phyloP scores from a whole-genome alignment of 1,140 invertebrate species.

The Drosophila pseudoananassae region DNA sequence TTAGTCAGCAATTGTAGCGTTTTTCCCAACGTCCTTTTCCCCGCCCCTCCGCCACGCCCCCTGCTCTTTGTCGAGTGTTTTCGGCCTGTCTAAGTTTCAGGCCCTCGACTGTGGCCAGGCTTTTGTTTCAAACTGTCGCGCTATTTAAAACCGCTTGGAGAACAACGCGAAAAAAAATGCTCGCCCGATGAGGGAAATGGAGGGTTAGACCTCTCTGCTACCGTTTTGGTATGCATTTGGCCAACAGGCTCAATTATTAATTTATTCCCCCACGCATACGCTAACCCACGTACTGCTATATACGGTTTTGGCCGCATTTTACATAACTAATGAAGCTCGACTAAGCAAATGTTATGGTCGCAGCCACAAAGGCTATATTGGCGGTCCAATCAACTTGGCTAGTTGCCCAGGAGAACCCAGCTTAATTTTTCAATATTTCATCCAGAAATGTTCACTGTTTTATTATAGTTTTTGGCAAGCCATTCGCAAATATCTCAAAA shows the following conservation, averaged over 20 bases:
- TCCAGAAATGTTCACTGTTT: background rate
- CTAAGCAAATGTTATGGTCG: slow-evolving; percentile 34
- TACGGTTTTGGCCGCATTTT: slow-evolving; percentile 16
- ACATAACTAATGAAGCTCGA: slow-evolving; percentile 48
- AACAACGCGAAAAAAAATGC: background rate
- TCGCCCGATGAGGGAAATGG: background rate
- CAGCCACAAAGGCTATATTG: slow-evolving; percentile 18
- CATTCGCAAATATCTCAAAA: background rate
- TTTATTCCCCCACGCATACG: slow-evolving; percentile 45
- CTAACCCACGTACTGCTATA: background rate
- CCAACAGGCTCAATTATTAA: slow-evolving; percentile 64
- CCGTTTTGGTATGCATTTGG: slow-evolving; percentile 11
- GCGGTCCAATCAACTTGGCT: slow-evolving; percentile 28
- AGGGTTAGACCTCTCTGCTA: slow-evolving; percentile 1
- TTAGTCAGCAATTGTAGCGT: slow-evolving; percentile 79
- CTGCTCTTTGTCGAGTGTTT: slow-evolving; percentile 61
- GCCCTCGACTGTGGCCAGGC: slow-evolving; percentile 53
- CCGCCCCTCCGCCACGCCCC: slow-evolving; percentile 8
- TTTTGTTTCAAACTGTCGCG: slow-evolving; percentile 62
- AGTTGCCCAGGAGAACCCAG: slow-evolving; percentile 5
- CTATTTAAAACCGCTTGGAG: slow-evolving; percentile 53
- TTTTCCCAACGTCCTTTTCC: slow-evolving; percentile 23
- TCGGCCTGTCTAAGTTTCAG: slow-evolving; percentile 67
- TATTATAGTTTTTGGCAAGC: background rate
- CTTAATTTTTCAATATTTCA: background rate